Percentiles rank a stretch among this genome's conserved stretches.
Evolutionary conservation across 2,797 vertebrate genomes (phyloP).

Genomic region (Vireo griseus): DNA sequence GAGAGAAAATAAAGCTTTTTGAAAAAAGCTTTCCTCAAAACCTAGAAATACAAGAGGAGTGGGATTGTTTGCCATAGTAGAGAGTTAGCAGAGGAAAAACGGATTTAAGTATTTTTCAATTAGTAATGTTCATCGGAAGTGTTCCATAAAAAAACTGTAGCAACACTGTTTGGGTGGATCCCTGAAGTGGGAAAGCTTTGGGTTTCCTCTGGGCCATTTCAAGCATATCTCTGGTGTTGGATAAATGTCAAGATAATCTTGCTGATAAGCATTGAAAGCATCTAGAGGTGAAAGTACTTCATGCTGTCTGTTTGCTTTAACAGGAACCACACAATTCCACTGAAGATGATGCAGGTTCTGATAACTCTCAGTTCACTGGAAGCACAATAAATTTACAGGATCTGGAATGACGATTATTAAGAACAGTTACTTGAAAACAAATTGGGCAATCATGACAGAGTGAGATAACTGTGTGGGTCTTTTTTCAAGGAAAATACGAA

Average conservation of each 20-base stretch:
- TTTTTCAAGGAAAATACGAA: not conserved
- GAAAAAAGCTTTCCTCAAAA: not conserved
- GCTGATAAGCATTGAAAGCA: not conserved
- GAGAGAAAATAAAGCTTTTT: not conserved
- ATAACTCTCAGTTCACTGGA: slow-evolving; percentile 87
- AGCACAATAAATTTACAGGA: slow-evolving; percentile 94
- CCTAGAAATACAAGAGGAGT: not conserved
- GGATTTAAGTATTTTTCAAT: not conserved
- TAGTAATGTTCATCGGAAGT: not conserved
- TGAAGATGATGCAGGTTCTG: slow-evolving; percentile 84
- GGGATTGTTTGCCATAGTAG: not conserved
- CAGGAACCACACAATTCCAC: slow-evolving; percentile 87
- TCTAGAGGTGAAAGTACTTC: not conserved
- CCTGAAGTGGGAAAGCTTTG: not conserved
- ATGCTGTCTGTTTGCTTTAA: slow-evolving; percentile 10
- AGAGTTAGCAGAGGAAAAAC: not conserved
- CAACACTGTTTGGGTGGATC: not conserved
- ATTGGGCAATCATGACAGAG: not conserved
- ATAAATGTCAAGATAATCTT: not conserved
- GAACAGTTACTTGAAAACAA: not conserved
- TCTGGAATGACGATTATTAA: slow-evolving; percentile 73
- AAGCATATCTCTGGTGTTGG: not conserved
- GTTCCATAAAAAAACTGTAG: not conserved
- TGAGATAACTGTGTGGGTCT: not conserved
- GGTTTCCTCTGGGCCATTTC: not conserved